Conservation (phyloP, 2,113 vertebrate genomes). For the Petromus typicus region DNA sequence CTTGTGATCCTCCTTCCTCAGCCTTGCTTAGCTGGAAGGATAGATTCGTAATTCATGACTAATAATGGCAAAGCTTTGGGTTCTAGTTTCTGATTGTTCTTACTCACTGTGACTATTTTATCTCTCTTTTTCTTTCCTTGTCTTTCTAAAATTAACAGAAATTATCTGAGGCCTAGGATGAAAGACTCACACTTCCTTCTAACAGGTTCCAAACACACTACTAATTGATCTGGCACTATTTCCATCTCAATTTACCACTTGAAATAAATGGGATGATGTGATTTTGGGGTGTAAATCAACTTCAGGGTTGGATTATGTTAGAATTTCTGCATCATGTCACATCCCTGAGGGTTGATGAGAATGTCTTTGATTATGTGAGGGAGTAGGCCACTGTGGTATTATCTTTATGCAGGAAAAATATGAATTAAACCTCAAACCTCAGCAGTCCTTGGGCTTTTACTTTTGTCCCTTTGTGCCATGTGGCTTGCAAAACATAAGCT, state of each 20-base stretch:
- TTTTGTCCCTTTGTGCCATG: not conserved
- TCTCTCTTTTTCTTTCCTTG: not conserved
- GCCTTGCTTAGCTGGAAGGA: no score
- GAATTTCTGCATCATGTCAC: not conserved
- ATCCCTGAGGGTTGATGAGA: not conserved
- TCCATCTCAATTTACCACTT: not conserved
- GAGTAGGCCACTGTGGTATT: not conserved
- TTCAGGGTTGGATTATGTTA: not conserved
- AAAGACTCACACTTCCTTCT: not conserved
- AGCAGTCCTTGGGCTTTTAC: not conserved
- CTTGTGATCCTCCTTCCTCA: no score
- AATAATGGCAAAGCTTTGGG: not conserved
- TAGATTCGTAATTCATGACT: not conserved
- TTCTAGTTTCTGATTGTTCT: not conserved
- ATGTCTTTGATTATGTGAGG: not conserved
- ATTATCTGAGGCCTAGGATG: not conserved
- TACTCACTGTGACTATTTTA: not conserved
- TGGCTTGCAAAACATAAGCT: not conserved
- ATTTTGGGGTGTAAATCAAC: not conserved
- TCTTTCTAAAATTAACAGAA: constrained; percentile 15
- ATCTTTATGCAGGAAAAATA: not conserved
- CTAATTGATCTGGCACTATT: not conserved
- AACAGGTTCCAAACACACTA: not conserved
- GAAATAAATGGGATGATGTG: not conserved
- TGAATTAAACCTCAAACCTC: not conserved